These are phyloP conservation scores for Acleris laterana DNA, from an alignment of 2,888 invertebrate genomes.

Conservation along the genomic window DNA sequence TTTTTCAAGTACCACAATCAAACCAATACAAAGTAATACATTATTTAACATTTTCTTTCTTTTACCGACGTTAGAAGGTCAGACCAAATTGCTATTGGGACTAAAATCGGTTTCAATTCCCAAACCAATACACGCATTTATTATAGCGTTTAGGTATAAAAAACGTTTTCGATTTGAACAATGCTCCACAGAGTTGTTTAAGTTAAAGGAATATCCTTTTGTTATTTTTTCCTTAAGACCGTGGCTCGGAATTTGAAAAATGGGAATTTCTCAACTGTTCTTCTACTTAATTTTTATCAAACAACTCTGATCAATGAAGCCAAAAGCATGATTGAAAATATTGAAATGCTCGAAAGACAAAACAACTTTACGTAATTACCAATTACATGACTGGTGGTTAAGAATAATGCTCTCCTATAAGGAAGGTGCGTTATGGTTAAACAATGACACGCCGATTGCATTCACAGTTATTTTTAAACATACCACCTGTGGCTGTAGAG, in stretches of 20 bases:
- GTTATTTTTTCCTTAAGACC: not conserved
- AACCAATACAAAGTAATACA: too few species aligned
- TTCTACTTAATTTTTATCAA: too few species aligned
- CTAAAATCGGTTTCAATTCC: slow-evolving; percentile 27
- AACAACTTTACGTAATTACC: not conserved
- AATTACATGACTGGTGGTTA: not conserved
- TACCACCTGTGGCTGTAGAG: too few species aligned
- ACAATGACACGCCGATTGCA: too few species aligned
- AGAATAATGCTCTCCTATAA: not conserved
- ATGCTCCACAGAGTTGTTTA: too few species aligned
- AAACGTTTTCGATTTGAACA: not conserved
- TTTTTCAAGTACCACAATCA: too few species aligned
- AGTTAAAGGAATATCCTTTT: too few species aligned
- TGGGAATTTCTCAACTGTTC: too few species aligned
- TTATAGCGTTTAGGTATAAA: slow-evolving; percentile 14
- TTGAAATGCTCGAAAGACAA: not conserved
- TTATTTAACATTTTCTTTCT: slow-evolving; percentile 8
- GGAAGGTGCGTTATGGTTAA: not conserved
- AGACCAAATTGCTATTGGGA: slow-evolving; percentile 23
- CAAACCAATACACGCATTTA: slow-evolving; percentile 27
- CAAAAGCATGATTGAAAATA: too few species aligned
- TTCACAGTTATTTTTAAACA: too few species aligned
- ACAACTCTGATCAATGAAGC: too few species aligned
- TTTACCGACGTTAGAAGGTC: slow-evolving; percentile 11
- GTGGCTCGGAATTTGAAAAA: too few species aligned